phyloP scores from a whole-genome alignment of 2,113 vertebrate species.

The Siniperca chuatsi region DNA sequence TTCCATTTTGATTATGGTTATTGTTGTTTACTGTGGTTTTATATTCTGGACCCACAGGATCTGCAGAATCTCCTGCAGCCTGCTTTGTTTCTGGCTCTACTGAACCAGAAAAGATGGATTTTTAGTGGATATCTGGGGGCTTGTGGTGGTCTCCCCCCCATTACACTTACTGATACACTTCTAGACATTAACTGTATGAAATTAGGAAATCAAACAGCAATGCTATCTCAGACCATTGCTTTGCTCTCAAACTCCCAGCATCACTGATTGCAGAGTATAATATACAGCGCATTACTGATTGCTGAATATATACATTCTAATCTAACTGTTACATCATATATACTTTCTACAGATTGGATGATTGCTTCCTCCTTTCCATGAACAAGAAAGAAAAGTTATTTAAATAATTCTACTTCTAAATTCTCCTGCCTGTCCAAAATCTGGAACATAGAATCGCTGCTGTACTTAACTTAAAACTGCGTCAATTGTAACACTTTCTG shows the following conservation, averaged over 20 bases:
- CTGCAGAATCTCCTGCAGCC: slow-evolving; percentile 52
- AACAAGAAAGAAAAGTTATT: slow-evolving; percentile 3
- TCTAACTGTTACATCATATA: slow-evolving; percentile 8
- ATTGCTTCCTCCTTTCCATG: neutral
- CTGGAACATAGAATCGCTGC: neutral
- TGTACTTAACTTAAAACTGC: slow-evolving; percentile 5
- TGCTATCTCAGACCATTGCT: slow-evolving; percentile 17
- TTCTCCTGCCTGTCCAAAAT: neutral
- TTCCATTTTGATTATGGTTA: slow-evolving; percentile 40
- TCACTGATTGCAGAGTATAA: slow-evolving; percentile 46
- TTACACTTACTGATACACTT: slow-evolving; percentile 44
- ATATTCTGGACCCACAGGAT: slow-evolving; percentile 50
- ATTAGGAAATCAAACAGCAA: slow-evolving; percentile 47
- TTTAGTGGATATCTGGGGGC: slow-evolving; percentile 60
- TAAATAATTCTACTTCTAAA: slow-evolving; percentile 14
- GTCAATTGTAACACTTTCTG: slow-evolving; percentile 17
- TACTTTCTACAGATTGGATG: slow-evolving; percentile 34
- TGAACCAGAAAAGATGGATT: slow-evolving; percentile 70
- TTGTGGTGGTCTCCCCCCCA: slow-evolving; percentile 23
- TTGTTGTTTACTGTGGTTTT: slow-evolving; percentile 56
- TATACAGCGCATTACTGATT: slow-evolving; percentile 45
- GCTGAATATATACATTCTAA: slow-evolving; percentile 45
- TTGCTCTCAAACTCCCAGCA: slow-evolving; percentile 14
- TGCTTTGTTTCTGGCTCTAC: slow-evolving; percentile 67
- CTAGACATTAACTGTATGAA: slow-evolving; percentile 40